A percentile compares a stretch with the other conserved stretches of the same genome.
phyloP scores from a whole-genome alignment of 2,888 invertebrate species.

The Conchocele bisecta region DNA sequence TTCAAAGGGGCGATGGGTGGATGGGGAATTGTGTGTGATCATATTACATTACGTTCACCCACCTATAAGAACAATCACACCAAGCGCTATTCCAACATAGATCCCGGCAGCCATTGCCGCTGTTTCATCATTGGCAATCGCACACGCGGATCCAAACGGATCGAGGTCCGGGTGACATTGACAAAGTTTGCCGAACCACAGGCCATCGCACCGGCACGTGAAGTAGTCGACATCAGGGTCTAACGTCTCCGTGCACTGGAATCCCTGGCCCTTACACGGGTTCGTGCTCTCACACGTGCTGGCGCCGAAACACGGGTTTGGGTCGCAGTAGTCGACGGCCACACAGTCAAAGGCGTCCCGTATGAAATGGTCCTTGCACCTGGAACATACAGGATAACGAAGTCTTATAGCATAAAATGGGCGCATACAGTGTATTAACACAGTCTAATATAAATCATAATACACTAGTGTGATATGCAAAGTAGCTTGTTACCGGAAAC shows the following conservation, averaged over 20 bases:
- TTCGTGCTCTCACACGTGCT: conserved; percentile 75
- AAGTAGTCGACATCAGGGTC: background rate
- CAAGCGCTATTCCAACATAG: conserved; percentile 97
- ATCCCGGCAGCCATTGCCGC: conserved; percentile 84
- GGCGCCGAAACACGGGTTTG: conserved; percentile 83
- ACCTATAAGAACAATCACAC: conserved; percentile 97
- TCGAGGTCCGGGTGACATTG: conserved; percentile 97
- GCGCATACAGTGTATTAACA: too few species aligned
- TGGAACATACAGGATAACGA: too few species aligned
- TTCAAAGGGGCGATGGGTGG: too few species aligned
- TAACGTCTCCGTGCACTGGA: background rate
- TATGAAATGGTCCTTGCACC: conserved; percentile 37
- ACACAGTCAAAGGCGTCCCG: conserved; percentile 37
- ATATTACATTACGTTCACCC: background rate
- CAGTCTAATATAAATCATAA: too few species aligned
- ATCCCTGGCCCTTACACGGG: background rate
- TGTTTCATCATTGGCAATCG: background rate
- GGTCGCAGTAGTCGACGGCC: conserved; percentile 63
- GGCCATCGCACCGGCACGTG: conserved; percentile 18
- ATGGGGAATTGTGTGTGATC: background rate
- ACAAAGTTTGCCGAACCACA: conserved; percentile 85
- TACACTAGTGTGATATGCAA: too few species aligned
- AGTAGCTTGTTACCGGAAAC: too few species aligned
- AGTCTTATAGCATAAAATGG: too few species aligned
- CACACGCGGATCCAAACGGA: conserved; percentile 84